These are phyloP conservation scores for Artemia sinica DNA, from an alignment of 2,888 invertebrate genomes.

Conservation along the genomic window DNA sequence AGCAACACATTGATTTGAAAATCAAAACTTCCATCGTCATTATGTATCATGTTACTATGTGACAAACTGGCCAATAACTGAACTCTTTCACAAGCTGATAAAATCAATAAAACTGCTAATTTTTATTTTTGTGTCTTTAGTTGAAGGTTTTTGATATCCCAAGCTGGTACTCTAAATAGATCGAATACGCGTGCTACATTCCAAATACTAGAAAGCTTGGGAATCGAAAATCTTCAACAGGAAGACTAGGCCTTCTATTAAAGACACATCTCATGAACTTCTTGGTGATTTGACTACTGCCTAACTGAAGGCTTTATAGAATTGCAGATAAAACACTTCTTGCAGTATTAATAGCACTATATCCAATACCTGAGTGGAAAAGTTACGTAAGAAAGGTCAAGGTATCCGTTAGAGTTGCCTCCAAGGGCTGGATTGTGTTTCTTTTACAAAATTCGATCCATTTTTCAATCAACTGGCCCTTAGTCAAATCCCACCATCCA, in stretches of 20 bases:
- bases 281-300: neutral
- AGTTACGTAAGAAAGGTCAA: neutral
- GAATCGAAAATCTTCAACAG: too few relatives aligned
- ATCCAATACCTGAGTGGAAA: neutral
- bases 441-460: neutral
- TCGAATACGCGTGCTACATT: neutral
- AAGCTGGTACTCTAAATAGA: neutral
- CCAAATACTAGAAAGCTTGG: neutral
- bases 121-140: neutral
- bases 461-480: too few relatives aligned
- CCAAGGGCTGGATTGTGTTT: neutral
- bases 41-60: neutral
- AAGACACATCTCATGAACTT: neutral
- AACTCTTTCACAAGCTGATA: neutral
- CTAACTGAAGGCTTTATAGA: neutral
- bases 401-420: neutral
- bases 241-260: neutral
- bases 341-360: neutral
- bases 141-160: neutral
- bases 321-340: neutral
- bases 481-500: conserved; percentile 2
- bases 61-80: neutral
- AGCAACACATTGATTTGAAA: neutral
- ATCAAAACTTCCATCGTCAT: neutral
- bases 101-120: neutral